Evolutionary conservation across 2,113 vertebrate genomes (phyloP), one percentile per base, ranked within the genome.

Genomic region (Microcebus ravelobensis): DNA sequence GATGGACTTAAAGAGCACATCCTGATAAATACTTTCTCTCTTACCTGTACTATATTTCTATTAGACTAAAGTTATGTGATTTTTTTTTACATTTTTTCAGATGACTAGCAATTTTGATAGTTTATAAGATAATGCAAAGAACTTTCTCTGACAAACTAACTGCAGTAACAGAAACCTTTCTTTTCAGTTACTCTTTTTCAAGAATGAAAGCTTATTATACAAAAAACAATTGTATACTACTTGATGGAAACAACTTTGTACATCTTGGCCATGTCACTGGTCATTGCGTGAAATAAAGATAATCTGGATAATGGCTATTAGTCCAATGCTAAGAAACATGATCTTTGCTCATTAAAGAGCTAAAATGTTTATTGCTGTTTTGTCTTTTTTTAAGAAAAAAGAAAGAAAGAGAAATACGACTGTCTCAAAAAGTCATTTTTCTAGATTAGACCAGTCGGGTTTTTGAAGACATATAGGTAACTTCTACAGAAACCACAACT

Each of bases 31-130:
- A 98, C 98, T 98, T 98, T 99, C 98, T 98, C 98, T 99, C 99
- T 99, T 99, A 98, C 96, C 98, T 99, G 99, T 99, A 99, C 98
- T 99, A 99, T 99, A 99, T 99, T 99, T 99, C 99, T 99, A 99
- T 99, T 99, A 99, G 98, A 99, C 98, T 98, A 98, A 98, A 99
- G 98, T 99, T 99, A 99, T 98, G 98, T 99, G 98, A 98, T 99
- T 99, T 99, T 99, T 99, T 99, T 99, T 98, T 98, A 98, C 98
- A 98, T 99, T 98, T 98, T 99, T 99, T 99, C 99, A 99, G 98
- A 99, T 98, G 98, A 99, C 98, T 99, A 99, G 98, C 98, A 99
- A 99, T 99, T 99, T 99, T 99, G 99, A 99, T 99, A 99, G 99
- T 99, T 99, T 99, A 98, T 99, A 99, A 99, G 99, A 99, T 99